Base-by-base conservation (phyloP, 92 coral and sea anemone genomes). In the Actinostola sp. region DNA sequence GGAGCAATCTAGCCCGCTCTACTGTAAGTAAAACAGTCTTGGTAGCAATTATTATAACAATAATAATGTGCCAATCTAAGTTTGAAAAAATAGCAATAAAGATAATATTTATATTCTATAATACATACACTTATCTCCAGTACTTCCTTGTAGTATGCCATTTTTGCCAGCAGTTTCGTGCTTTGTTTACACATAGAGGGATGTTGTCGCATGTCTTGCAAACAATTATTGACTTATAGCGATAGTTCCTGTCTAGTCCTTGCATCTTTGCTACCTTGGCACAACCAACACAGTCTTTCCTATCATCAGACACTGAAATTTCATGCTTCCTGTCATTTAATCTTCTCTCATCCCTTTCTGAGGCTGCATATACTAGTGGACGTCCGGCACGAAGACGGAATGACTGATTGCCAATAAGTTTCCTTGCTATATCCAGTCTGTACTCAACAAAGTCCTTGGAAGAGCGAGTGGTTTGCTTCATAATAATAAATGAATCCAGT, bases 271-370 rank as follows among this genome's bases (percentile, higher is more conserved):
- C 86, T 41, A 19, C 55, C 69, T 59, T 73, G 30, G 86, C 79
- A 81, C 86, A 81, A 21, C 72, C 70, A 55, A 59, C 78, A 81
- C 80, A 64, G 59, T 65, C 86, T 44, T 32, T 66, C 41, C 82
- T 77, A 54, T 30, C 28, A 12, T 32, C 49, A 77, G 73, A 27
- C 19, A 77, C 58, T 54, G 30, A 41, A 34, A 67, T 13, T 25
- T 9, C 32, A 57, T 77, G 82, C 26, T 31, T 17, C 19, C 15
- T 30, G 21, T 45, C 69, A 77, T 67, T 59, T 8, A 77, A 63
- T 31, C 75, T 55, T 46, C 11, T 42, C 12, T 41, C 28, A 45
- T 56, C 82, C 0, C 38, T 36, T 30, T 29, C 66, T 16, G 74
- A 42, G 1, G 43, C 55, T 26, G 58, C 57, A 21, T n/a, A 67